Evolutionary conservation across 2,797 vertebrate species (phyloP), one percentile per base, ranked within the genome.

Genomic region (Setipinna tenuifilis): DNA sequence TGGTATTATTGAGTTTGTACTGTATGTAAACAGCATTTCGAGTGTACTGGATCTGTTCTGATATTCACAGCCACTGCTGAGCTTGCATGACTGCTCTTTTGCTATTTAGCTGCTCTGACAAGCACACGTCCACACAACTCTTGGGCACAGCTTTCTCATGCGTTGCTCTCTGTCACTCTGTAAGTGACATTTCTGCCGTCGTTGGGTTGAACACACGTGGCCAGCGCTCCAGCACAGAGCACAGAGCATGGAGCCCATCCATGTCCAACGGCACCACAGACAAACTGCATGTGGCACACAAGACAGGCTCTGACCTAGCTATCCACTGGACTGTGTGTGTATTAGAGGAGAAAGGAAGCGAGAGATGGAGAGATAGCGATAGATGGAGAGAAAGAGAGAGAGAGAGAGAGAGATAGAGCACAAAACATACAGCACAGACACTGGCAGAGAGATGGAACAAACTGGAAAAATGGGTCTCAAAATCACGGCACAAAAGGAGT

Each of bases 281-380:
- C 28, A 50, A 85, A 89, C 91, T 89, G 89, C 91, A 93, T 92
- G 91, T 89, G 48, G 90, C 90, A 91, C 88, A 90, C 91, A 93
- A 92, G 92, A 92, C 91, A 91, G 89, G 93, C 94, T 91, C 85
- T 95, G 94, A 95, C 94, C 94, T 92, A 95, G 93, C 95, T 95
- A 93, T 91, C 90, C 94, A 95, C 86, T 94, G 94, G 93, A 95
- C 93, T 95, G 93, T 95, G 86, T 75, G 92, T 80, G 90, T 84
- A 90, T 91, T 86, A 87, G 90, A 90, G 86, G 89, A 89, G 88
- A 89, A 89, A 82, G 62, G 41, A 50, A 88, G 71, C 84, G 88
- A 87, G 61, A 44, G 10, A 10, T 16, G 50, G 50, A 54, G 46
- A 48, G 50, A 54, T 14, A 54, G 62, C 5, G 62, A 57, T 41